Base-by-base conservation (phyloP, 2,113 vertebrate genomes). In the Piliocolobus tephrosceles region DNA sequence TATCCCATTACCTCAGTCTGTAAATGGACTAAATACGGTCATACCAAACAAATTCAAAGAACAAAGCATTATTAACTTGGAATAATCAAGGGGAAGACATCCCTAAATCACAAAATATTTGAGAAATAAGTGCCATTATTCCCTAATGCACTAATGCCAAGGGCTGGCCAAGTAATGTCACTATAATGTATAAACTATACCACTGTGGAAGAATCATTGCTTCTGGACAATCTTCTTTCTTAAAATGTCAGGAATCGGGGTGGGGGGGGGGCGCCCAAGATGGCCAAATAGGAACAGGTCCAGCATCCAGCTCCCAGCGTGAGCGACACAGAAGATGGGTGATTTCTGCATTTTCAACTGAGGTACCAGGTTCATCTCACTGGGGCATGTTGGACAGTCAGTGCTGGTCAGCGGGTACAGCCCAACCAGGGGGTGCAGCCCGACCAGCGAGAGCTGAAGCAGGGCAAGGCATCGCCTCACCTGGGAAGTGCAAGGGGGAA, bases 21-120 rank as follows among this genome's bases (percentile, higher is more conserved):
- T 35, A 25, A 94, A 57, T 73, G 58, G 4, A 91, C 50, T 64
- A 73, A 88, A 72, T 52, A 61, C 4, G 2, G 78, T 40, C 45
- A 81, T 25, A 61, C n/a, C 80, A 88, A 80, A 83, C 52, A 94
- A 78, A 87, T 78, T 66, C 10, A 55, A 86, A 87, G 27, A 47
- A 64, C n/a, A 72, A 57, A 43, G 47, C 11, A 45, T 83, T 68
- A 52, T 66, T 81, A 55, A 61, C 16, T 43, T 90, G 14, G 5
- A 91, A 96, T 68, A 91, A 84, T 43, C 78, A 87, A 23, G 32
- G 23, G n/a, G 23, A 91, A 91, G 55, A 43, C 16, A 91, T 55
- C 12, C 47, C 20, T 40, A 81, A 97, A 72, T 40, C 25, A 96
- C 35, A 79, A 83, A 95, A 70, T 32, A 90, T 27, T 66, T 95